These are phyloP conservation scores for Epinotia demarniana DNA, from an alignment of 2,888 invertebrate genomes.

Conservation along the genomic window DNA sequence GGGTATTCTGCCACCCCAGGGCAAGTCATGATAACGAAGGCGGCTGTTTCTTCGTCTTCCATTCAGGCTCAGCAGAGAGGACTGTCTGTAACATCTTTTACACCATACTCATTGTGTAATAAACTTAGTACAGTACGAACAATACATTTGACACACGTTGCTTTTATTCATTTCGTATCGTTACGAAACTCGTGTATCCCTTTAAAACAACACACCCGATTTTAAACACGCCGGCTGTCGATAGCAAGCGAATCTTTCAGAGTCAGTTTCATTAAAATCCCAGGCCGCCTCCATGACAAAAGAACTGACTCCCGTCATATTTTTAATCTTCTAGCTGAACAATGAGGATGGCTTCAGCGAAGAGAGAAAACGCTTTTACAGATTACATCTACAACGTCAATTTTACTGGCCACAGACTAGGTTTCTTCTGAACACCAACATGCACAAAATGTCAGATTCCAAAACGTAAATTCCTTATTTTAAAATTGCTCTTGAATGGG, in stretches of 20 bases:
- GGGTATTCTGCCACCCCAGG: no score
- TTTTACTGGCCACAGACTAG: conserved; percentile 29
- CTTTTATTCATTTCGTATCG: background rate
- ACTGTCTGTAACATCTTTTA: no score
- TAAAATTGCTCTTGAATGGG: background rate
- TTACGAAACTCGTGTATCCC: conserved; percentile 1
- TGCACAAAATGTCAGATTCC: conserved; percentile 5
- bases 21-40: no score
- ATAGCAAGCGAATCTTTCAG: conserved; percentile 55
- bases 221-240: conserved; percentile 53
- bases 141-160: background rate
- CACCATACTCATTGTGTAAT: no score
- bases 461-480: background rate
- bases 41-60: no score
- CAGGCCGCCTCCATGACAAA: conserved; percentile 59
- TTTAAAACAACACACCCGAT: conserved; percentile 52
- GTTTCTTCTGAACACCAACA: background rate
- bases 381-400: conserved; percentile 36
- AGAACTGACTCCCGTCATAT: conserved; percentile 61
- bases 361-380: conserved; percentile 46
- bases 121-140: no score
- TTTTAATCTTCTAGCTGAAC: conserved; percentile 67
- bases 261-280: conserved; percentile 65
- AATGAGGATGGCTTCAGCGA: conserved; percentile 50
- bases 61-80: no score